Conservation (phyloP, 2,113 vertebrate genomes). For the Cyprinus carpio region DNA sequence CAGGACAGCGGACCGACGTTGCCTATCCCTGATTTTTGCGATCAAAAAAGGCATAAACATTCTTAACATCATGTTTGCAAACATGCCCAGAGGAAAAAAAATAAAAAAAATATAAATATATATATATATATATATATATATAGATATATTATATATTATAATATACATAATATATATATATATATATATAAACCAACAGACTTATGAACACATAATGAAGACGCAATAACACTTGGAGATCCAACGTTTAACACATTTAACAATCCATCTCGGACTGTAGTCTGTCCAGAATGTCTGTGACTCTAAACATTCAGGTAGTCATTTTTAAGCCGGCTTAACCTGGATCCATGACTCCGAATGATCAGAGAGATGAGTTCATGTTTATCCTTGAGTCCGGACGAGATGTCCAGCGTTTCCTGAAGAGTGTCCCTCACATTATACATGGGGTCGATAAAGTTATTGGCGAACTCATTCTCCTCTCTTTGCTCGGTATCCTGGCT, state of each 20-base stretch:
- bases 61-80: not conserved
- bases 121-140: too few relatives aligned
- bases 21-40: too few relatives aligned
- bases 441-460: constrained; percentile 84
- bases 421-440: constrained; percentile 80
- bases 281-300: not conserved
- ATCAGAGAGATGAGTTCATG: constrained; percentile 90
- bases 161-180: too few relatives aligned
- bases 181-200: not conserved
- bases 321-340: constrained; percentile 88
- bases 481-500: constrained; percentile 84
- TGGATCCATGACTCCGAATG: constrained; percentile 88
- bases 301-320: constrained; percentile 80
- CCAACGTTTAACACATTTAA: not conserved
- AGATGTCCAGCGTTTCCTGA: constrained; percentile 84
- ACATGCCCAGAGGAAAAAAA: not conserved
- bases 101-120: too few relatives aligned
- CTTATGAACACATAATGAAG: not conserved
- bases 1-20: too few relatives aligned
- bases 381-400: constrained; percentile 85
- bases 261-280: not conserved
- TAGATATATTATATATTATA: too few relatives aligned
- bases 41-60: not conserved
- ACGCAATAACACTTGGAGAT: not conserved
- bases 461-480: constrained; percentile 83